Percentiles rank a stretch among this genome's conserved stretches.
phyloP scores from a whole-genome alignment of 2,797 vertebrate genomes.

The Pygocentrus nattereri region DNA sequence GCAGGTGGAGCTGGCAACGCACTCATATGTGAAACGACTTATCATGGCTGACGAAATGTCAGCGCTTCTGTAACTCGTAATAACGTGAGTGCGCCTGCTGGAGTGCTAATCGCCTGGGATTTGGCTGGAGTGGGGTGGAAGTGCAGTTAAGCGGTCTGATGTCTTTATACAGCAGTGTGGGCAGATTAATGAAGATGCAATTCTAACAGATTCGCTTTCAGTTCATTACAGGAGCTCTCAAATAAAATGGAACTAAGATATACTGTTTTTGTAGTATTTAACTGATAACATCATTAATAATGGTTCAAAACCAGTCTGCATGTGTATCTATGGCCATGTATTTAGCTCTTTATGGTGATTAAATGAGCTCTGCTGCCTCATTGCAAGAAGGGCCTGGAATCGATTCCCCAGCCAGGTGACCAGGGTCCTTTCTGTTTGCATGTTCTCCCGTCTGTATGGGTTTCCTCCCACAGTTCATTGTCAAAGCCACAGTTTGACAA shows the following conservation, averaged over 20 bases:
- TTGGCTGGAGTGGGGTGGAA: conserved; percentile 22
- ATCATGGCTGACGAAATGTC: conserved; percentile 58
- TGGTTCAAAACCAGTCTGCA: no score
- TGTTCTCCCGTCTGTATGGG: no score
- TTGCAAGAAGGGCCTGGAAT: no score
- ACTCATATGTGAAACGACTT: conserved; percentile 57
- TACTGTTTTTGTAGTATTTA: neutral
- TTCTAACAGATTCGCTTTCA: neutral
- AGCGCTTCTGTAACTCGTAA: conserved; percentile 32
- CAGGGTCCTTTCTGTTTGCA: no score
- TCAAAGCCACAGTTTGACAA: no score
- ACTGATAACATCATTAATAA: no score
- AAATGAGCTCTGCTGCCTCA: no score
- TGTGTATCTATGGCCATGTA: no score
- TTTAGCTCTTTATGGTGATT: no score
- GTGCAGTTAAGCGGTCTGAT: conserved; percentile 15
- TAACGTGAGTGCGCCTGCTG: conserved; percentile 12
- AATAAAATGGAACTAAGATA: neutral
- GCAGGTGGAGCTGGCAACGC: conserved; percentile 29
- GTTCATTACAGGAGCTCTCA: neutral
- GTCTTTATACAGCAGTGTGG: conserved; percentile 38
- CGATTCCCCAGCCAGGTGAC: no score
- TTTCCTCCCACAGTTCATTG: no score
- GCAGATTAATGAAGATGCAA: neutral
- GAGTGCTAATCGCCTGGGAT: conserved; percentile 33